Evolutionary conservation across 2,113 vertebrate species (phyloP).

Genomic region (Paramisgurnus dabryanus): DNA sequence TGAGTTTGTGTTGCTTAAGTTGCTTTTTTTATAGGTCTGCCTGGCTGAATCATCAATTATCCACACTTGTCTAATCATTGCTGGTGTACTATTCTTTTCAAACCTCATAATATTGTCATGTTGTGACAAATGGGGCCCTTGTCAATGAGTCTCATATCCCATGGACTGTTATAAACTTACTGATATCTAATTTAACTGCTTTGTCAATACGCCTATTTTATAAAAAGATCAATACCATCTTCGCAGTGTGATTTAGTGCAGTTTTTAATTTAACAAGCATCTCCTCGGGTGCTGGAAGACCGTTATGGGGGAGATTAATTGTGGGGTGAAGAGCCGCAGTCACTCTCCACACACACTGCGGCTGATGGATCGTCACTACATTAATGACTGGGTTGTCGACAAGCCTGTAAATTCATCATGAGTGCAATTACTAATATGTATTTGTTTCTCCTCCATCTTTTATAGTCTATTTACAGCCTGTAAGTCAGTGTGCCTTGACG

Average conservation of each 20-base stretch:
- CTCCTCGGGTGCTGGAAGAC: constrained; percentile 57
- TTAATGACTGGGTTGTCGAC: constrained; percentile 67
- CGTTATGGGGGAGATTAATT: constrained; percentile 73
- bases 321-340: constrained; percentile 59
- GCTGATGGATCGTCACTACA: constrained; percentile 69
- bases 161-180: constrained; percentile 60
- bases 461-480: constrained; percentile 56
- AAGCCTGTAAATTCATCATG: constrained; percentile 68
- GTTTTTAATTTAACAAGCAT: constrained; percentile 68
- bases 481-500: constrained; percentile 56
- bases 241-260: constrained; percentile 69
- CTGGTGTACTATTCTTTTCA: neutral
- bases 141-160: constrained; percentile 37
- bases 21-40: neutral
- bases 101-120: neutral
- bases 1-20: neutral
- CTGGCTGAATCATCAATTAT: neutral
- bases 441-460: constrained; percentile 68
- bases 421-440: constrained; percentile 64
- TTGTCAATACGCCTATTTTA: constrained; percentile 76
- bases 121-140: neutral
- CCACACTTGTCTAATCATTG: neutral
- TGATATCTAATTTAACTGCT: constrained; percentile 69
- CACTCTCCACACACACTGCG: constrained; percentile 60
- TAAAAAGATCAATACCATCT: constrained; percentile 67